Evolutionary conservation across 35 echinoderm and acorn worm genomes (phyloP).

Genomic region (Amphiura filiformis): DNA sequence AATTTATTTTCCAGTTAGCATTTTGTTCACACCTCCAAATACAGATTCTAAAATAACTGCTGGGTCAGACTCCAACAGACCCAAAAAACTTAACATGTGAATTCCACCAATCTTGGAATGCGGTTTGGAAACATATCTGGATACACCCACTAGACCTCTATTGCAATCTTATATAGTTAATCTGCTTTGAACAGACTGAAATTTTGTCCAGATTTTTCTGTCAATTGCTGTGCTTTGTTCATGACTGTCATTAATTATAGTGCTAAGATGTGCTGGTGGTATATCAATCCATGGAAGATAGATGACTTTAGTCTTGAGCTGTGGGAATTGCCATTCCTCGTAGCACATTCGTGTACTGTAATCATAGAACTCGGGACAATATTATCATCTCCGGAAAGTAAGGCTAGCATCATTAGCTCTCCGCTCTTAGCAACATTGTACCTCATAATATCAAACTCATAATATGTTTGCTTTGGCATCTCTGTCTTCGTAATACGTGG

Average conservation of each 20-base stretch:
- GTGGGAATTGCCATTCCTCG: neutral
- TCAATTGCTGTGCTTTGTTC: neutral
- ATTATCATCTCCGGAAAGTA: slow-evolving; percentile 40
- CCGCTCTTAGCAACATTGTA: slow-evolving; percentile 38
- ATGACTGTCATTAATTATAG: neutral
- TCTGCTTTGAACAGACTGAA: neutral
- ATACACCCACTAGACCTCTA: neutral
- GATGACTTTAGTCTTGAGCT: neutral
- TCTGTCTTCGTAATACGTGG: slow-evolving; percentile 46
- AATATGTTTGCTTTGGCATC: slow-evolving; percentile 19
- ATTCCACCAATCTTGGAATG: neutral
- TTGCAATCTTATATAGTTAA: neutral
- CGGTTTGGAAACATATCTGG: neutral
- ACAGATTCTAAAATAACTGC: neutral
- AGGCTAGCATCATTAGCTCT: slow-evolving; percentile 45
- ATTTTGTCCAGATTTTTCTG: too few relatives aligned
- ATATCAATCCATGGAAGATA: neutral
- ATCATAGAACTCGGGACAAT: slow-evolving; percentile 49
- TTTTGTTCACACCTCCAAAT: neutral
- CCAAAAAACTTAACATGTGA: neutral
- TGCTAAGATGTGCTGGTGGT: neutral
- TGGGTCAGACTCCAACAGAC: neutral
- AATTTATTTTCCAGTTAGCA: slow-evolving; percentile 28
- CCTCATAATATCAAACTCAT: slow-evolving; percentile 32
- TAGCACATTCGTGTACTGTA: slow-evolving; percentile 36